A percentile compares a stretch with the other conserved stretches of the same genome.
These are phyloP conservation scores for Apamea monoglypha DNA, from an alignment of 2,888 invertebrate genomes.

Conservation along the genomic window DNA sequence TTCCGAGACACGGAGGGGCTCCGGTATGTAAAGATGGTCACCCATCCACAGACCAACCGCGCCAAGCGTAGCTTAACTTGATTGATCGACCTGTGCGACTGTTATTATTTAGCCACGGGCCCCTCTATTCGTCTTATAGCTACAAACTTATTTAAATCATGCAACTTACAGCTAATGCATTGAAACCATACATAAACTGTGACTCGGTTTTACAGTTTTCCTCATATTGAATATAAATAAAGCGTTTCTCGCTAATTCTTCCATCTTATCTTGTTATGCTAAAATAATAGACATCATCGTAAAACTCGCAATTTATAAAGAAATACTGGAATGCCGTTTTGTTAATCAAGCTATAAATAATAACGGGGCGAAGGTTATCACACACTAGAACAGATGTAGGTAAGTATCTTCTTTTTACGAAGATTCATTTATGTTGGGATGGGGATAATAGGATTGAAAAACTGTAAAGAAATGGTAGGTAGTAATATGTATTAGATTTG, in stretches of 20 bases:
- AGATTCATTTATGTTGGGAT: not conserved
- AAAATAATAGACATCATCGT: conserved; percentile 12
- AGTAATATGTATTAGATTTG: too few relatives aligned
- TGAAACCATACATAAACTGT: not conserved
- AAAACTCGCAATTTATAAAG: conserved; percentile 7
- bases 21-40: too few relatives aligned
- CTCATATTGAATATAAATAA: conserved; percentile 5
- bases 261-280: conserved; percentile 30
- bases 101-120: too few relatives aligned
- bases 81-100: too few relatives aligned
- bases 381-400: not conserved
- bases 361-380: conserved; percentile 12
- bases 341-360: conserved; percentile 19
- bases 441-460: not conserved
- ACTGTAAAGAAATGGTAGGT: not conserved
- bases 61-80: too few relatives aligned
- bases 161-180: not conserved
- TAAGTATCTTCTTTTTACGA: not conserved
- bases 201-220: conserved; percentile 2
- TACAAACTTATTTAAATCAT: not conserved
- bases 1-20: too few relatives aligned
- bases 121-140: not conserved
- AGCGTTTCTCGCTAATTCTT: conserved; percentile 9
- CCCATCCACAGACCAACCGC: too few relatives aligned
- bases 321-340: not conserved